Conservation (phyloP, 2,797 vertebrate species). For the Semotilus atromaculatus region DNA sequence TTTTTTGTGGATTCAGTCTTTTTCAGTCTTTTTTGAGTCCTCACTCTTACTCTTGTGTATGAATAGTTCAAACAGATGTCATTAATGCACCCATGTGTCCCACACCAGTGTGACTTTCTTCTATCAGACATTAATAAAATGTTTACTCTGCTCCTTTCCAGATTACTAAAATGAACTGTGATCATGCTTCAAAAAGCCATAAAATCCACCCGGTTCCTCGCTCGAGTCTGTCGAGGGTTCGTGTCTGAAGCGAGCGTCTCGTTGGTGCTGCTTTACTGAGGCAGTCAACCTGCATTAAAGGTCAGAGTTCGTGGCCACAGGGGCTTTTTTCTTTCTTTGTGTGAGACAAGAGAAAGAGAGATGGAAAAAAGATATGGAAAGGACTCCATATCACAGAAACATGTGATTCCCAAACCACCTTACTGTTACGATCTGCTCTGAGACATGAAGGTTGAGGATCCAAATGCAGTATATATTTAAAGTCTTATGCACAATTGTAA, state of each 20-base stretch:
- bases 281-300: slow-evolving; percentile 72
- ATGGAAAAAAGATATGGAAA: background rate
- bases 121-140: background rate
- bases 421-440: no score
- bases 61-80: background rate
- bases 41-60: slow-evolving; percentile 1
- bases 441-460: no score
- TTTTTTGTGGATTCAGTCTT: slow-evolving; percentile 50
- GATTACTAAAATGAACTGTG: background rate
- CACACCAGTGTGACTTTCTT: background rate
- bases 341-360: slow-evolving; percentile 8
- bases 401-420: background rate
- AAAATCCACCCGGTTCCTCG: slow-evolving; percentile 56
- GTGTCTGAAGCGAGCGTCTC: slow-evolving; percentile 40
- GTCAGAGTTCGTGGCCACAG: slow-evolving; percentile 70
- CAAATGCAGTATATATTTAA: no score
- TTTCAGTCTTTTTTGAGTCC: slow-evolving; percentile 23
- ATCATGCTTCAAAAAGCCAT: no score
- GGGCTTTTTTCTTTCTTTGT: background rate
- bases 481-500: no score
- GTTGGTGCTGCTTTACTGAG: slow-evolving; percentile 64
- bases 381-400: background rate
- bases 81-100: background rate
- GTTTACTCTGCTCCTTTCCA: background rate
- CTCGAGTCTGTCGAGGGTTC: slow-evolving; percentile 25